Base-by-base conservation (phyloP, 2,113 vertebrate species). In the Protomyctophum bolini region DNA sequence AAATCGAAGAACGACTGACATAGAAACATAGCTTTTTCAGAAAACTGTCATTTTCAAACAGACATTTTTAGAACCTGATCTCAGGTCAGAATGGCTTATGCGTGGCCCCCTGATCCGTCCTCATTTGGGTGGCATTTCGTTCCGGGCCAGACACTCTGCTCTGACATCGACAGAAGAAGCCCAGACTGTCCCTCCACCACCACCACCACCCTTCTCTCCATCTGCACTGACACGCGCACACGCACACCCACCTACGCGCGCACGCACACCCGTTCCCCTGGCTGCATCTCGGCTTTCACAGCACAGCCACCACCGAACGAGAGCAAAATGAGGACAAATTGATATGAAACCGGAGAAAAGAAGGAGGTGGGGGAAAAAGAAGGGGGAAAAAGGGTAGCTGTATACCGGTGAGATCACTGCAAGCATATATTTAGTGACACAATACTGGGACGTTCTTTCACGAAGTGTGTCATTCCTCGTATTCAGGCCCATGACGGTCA, bases 51-150 rank as follows among this genome's bases (percentile, higher is more conserved):
- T n/a, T n/a, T n/a, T n/a, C n/a, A n/a, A n/a, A n/a, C n/a, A n/a
- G n/a, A n/a, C n/a, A n/a, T n/a, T n/a, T n/a, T n/a, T n/a, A n/a
- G n/a, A n/a, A n/a, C n/a, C n/a, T n/a, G n/a, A n/a, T n/a, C n/a
- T n/a, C n/a, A n/a, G n/a, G n/a, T 89, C 86, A 81, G 78, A 84
- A 85, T 87, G 84, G 85, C 86, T 91, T 72, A 72, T 10, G 75
- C 77, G 79, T 69, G 74, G 81, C 82, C 88, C 80, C 85, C 84
- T 77, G 81, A 93, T 94, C 90, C 74, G 90, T 93, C 89, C 89
- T 93, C 91, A 93, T 93, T 93, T 92, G 88, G 75, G 77, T 92
- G 91, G 86, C 92, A 91, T 90, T 91, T 92, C 65, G 88, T 92
- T 92, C 81, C 61, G 69, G 83, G 82, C 84, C 75, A 88, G 90